Evolutionary conservation across 1,140 invertebrate species (phyloP), one percentile per base, ranked within the genome.

Genomic region (Lucilia sericata): DNA sequence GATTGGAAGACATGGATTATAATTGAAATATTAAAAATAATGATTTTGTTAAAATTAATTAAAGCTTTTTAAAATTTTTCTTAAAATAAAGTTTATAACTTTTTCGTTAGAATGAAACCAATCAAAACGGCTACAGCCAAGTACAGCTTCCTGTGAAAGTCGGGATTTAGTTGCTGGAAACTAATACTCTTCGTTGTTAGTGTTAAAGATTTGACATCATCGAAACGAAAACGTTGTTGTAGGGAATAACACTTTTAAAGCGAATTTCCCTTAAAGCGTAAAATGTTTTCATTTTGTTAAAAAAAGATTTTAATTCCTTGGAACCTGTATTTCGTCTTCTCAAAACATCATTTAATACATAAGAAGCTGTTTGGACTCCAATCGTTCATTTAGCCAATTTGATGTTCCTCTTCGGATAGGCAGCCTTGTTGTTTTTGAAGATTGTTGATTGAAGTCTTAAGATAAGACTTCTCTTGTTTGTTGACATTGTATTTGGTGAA

Each of bases 1-100:
- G 88, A 88, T 87, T 88, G 88, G 87, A 88, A 88, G 88, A 88
- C 88, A 88, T 86, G 88, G 87, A 88, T 88, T 85, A 21, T 78
- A 78, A 17, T 42, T 3, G 88, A 88, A 88, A 78, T 2, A 36
- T 51, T 47, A 80, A 51, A n/a, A n/a, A n/a, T n/a, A n/a, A n/a
- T n/a, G n/a, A n/a, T n/a, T n/a, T n/a, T n/a, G n/a, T n/a, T n/a
- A n/a, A n/a, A n/a, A n/a, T 74, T 74, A 42, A 30, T 74, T 74
- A 75, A 42, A 42, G 42, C 25, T 30, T 25, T 9, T 75, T 34
- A 30, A 30, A 19, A 4, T 19, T 74, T 74, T 74, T 74, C 21
- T 74, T 19, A 21, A 25, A 74, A 74, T 74, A 75, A 34, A 75
- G 19, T 75, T 75, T 75, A 75, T 17, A 75, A 75, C 74, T 75